Percentiles rank a stretch among this genome's conserved stretches.
These are phyloP conservation scores for Hippotragus niger DNA, from an alignment of 2,113 vertebrate genomes.

Conservation along the genomic window DNA sequence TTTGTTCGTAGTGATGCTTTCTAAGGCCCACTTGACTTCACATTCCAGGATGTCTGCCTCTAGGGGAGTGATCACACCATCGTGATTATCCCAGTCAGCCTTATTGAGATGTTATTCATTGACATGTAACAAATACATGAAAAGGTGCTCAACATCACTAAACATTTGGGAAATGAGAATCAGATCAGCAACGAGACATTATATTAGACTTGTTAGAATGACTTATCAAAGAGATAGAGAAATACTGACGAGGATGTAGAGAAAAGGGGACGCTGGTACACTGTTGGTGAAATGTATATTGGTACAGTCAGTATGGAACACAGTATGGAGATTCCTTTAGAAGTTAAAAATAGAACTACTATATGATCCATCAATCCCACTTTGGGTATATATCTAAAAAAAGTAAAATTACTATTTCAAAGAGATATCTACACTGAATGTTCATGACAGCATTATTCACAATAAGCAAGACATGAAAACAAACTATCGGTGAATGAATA, in stretches of 20 bases:
- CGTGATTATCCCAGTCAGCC: too few relatives aligned
- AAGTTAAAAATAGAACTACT: not conserved
- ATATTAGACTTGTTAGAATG: not conserved
- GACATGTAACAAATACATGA: not conserved
- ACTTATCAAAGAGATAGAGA: not conserved
- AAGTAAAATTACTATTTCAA: not conserved
- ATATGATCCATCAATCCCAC: not conserved
- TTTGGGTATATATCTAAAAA: not conserved
- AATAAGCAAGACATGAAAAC: not conserved
- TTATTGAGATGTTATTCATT: not conserved
- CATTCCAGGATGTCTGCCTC: too few relatives aligned
- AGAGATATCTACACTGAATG: not conserved
- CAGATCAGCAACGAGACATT: not conserved
- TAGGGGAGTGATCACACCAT: too few relatives aligned
- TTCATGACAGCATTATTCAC: not conserved
- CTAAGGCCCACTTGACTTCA: too few relatives aligned
- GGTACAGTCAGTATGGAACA: not conserved
- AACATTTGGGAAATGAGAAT: not conserved
- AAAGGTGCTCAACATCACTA: not conserved
- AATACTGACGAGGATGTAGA: not conserved
- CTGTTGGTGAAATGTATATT: not conserved
- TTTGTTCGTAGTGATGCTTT: too few relatives aligned
- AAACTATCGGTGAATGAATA: not conserved
- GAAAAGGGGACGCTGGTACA: not conserved
- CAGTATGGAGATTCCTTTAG: not conserved